Evolutionary conservation across 2,797 vertebrate species (phyloP), one percentile per base, ranked within the genome.

Genomic region (Chromobotia macracanthus): DNA sequence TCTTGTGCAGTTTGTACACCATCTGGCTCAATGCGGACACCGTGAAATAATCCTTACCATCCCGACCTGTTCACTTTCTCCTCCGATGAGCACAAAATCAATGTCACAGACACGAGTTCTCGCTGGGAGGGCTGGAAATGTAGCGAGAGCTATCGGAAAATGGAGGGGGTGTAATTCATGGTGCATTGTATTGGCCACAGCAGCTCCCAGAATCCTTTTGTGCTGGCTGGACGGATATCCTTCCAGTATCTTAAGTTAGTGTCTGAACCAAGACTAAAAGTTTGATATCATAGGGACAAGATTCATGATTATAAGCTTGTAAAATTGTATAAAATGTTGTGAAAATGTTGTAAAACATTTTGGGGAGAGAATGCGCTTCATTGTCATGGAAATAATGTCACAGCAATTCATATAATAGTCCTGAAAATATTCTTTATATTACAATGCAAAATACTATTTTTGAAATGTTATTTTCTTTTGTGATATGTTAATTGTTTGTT

Each of bases 111-210:
- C 41, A 46, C 69, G 31, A 71, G 35, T 15, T 73, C 64, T 13
- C 25, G 48, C 41, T 44, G 38, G 25, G 68, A 64, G 76, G 41
- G 13, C 75, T 12, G 41, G 31, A 56, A 12, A 44, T 48, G 60
- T 2, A 18, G 56, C 12, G 56, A 28, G 82, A 65, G 76, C 64
- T 64, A 77, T 56, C 67, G 72, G 48, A 38, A 61, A n/a, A 66
- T 35, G 19, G 31, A 5, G 55, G 10, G 77, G 75, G 19, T 28
- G 51, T 68, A 67, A 83, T 81, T 83, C 84, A 86, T 82, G 80
- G 85, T 72, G 19, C 1, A 72, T 48, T 77, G 70, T 76, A 58
- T 56, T n/a, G 18, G 66, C 1, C 8, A 11, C 8, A 44, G 23
- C 66, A 8, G 46, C 65, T 61, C 56, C 23, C 67, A 55, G 60